phyloP scores from a whole-genome alignment of 2,113 vertebrate species.

The Saimiri boliviensis region DNA sequence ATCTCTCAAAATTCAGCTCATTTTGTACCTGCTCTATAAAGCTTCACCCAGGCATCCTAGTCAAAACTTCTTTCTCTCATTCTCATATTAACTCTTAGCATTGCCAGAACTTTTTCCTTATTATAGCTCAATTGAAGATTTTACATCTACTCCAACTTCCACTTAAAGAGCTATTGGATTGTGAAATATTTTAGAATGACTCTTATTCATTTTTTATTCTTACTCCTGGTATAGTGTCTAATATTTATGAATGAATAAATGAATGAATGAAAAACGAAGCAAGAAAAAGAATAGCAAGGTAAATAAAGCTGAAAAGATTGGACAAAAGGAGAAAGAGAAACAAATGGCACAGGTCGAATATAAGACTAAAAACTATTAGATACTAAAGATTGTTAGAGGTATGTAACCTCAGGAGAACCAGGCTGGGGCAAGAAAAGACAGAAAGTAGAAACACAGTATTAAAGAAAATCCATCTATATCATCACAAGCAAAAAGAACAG shows the following conservation, averaged over 20 bases:
- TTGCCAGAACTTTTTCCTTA: background rate
- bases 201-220: background rate
- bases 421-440: background rate
- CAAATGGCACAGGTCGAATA: background rate
- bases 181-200: background rate
- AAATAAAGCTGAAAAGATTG: background rate
- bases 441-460: background rate
- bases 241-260: background rate
- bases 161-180: background rate
- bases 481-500: background rate
- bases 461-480: background rate
- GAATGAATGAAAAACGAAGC: background rate
- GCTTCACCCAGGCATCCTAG: background rate
- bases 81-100: background rate
- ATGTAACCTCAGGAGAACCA: background rate
- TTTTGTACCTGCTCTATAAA: background rate
- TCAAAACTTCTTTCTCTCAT: background rate
- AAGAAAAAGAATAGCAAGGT: background rate
- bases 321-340: background rate
- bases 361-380: background rate
- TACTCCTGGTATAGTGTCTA: background rate
- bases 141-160: background rate
- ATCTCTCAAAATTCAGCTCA: background rate
- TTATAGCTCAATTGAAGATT: background rate
- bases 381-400: background rate